phyloP scores from a whole-genome alignment of 1,140 invertebrate genomes.

The Cheumatopsyche charites region DNA sequence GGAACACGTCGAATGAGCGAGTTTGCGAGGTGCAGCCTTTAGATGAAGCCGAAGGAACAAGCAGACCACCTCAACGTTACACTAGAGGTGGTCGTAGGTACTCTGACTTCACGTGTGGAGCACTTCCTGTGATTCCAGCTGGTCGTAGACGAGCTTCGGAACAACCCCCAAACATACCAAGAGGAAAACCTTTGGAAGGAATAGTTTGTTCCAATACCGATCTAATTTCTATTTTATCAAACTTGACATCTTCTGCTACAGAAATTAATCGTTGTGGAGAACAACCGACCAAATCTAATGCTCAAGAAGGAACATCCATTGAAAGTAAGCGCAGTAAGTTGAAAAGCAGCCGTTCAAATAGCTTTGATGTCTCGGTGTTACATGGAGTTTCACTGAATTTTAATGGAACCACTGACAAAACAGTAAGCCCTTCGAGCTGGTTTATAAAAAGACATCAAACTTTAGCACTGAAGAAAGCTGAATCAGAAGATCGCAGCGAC shows the following conservation, averaged over 20 bases:
- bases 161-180: slow-evolving; percentile 62
- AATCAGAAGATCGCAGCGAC: slow-evolving; percentile 51
- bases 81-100: slow-evolving; percentile 67
- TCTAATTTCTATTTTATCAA: slow-evolving; percentile 77
- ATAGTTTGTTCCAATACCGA: slow-evolving; percentile 82
- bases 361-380: slow-evolving; percentile 79
- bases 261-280: slow-evolving; percentile 73
- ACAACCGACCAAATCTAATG: slow-evolving; percentile 49
- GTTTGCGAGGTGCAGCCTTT: slow-evolving; percentile 80
- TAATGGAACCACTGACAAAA: slow-evolving; percentile 53
- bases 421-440: slow-evolving; percentile 70
- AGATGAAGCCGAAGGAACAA: slow-evolving; percentile 64
- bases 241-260: slow-evolving; percentile 77
- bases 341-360: slow-evolving; percentile 74
- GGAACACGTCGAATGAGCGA: slow-evolving; percentile 79
- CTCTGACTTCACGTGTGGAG: slow-evolving; percentile 69
- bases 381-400: slow-evolving; percentile 59
- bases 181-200: slow-evolving; percentile 52
- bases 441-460: slow-evolving; percentile 76
- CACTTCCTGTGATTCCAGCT: slow-evolving; percentile 60
- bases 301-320: slow-evolving; percentile 17
- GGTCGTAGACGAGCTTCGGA: slow-evolving; percentile 69
- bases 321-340: slow-evolving; percentile 63
- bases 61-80: slow-evolving; percentile 63
- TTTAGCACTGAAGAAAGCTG: slow-evolving; percentile 66